A percentile compares a stretch with the other conserved stretches of the same genome.
Evolutionary conservation across 2,113 vertebrate species (phyloP).

Genomic region (Emydura subglobosa): DNA sequence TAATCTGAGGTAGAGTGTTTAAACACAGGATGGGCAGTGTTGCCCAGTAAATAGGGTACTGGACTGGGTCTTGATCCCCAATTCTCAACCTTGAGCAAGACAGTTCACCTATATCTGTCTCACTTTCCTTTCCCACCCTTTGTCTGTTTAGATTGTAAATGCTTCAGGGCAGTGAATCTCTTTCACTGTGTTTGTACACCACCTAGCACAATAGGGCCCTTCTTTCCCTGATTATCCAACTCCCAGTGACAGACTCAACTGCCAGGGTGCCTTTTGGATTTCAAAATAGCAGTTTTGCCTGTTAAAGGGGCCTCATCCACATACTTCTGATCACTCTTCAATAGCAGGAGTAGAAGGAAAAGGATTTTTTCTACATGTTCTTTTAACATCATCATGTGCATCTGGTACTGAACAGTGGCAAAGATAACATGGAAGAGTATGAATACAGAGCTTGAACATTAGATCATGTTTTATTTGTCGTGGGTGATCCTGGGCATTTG

Average conservation of each 20-base stretch:
- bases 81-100: neutral
- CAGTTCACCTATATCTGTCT: accelerated
- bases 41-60: neutral
- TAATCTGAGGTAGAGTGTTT: neutral
- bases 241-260: neutral
- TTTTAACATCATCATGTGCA: accelerated
- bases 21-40: neutral
- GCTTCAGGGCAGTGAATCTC: neutral
- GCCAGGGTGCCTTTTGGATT: neutral
- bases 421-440: accelerated
- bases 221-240: neutral
- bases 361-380: neutral
- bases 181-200: neutral
- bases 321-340: neutral
- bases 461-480: accelerated
- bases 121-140: accelerated
- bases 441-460: accelerated
- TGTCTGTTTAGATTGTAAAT: neutral
- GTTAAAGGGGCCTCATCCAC: neutral
- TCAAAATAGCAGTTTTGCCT: accelerated
- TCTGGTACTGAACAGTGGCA: neutral
- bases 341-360: neutral
- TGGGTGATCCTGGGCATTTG: neutral
- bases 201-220: neutral
- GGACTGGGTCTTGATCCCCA: neutral